Evolutionary conservation across 2,113 vertebrate species (phyloP), one percentile per base, ranked within the genome.

Genomic region (Archilochus colubris): DNA sequence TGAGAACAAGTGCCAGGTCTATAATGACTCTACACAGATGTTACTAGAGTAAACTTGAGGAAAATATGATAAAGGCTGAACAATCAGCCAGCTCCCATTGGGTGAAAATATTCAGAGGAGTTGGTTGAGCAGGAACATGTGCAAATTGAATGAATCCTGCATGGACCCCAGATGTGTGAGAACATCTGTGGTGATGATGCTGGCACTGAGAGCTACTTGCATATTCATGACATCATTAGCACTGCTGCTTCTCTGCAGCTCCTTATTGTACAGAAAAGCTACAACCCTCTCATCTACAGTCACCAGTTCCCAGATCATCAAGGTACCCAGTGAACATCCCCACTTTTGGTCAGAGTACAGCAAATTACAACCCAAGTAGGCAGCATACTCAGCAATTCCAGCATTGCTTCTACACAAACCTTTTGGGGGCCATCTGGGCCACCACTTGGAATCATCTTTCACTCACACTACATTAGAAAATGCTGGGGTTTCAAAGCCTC

Each of bases 21-120:
- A 14, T 88, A 90, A 95, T 92, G 95, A 87, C 88, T 84, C 82
- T 81, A 89, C 96, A 93, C 96, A 97, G 96, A 96, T 97, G 96
- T 96, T 96, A 82, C 20, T 38, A 53, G 78, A 91, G 92, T 36
- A 95, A 95, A 94, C 95, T 92, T 79, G 91, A 93, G 84, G 79
- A 95, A 93, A 93, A 93, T 58, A 53, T 66, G 89, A 94, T 74
- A 89, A 91, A 96, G 76, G 50, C 88, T 82, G 86, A 95, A 80
- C 90, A 94, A 86, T 83, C 91, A 96, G 67, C 95, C 73, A 44
- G 54, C 82, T 75, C 67, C 91, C 62, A 54, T 62, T 57, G 91
- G 88, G 82, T 93, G 88, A 69, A 88, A 92, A 92, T 63, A 53
- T 55, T 92, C 50, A 2, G 78, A 96, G 91, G 20, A 69, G 55